These are phyloP conservation scores for Tenthredo notha DNA, from an alignment of 2,888 invertebrate genomes.

Conservation along the genomic window DNA sequence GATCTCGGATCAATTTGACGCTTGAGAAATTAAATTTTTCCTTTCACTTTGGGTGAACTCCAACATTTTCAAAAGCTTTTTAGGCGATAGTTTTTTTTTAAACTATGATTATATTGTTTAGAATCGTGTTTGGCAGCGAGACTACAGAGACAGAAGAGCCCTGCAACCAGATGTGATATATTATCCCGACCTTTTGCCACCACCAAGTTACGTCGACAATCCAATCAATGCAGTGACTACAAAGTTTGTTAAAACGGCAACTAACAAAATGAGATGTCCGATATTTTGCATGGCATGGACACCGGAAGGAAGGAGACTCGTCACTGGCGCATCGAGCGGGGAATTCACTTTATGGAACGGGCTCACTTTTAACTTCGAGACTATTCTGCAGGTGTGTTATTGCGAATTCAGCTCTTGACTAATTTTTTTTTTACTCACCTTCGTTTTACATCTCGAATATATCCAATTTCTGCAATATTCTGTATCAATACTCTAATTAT, in stretches of 20 bases:
- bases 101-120: conserved; percentile 71
- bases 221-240: conserved; percentile 98
- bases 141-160: conserved; percentile 92
- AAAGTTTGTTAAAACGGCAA: conserved; percentile 98
- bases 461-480: conserved; percentile 2
- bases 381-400: conserved; percentile 94
- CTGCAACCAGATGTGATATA: conserved; percentile 98
- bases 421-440: background rate
- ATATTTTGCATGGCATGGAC: conserved; percentile 99
- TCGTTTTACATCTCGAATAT: background rate
- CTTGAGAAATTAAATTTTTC: background rate
- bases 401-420: background rate
- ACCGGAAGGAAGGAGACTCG: conserved; percentile 97
- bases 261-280: conserved; percentile 99
- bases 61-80: background rate
- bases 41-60: background rate
- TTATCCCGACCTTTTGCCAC: conserved; percentile 95
- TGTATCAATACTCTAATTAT: background rate
- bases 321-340: conserved; percentile 99
- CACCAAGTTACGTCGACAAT: conserved; percentile 95
- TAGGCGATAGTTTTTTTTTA: background rate
- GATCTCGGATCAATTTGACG: no score
- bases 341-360: conserved; percentile 99
- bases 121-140: conserved; percentile 97
- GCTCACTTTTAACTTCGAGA: conserved; percentile 99